Conservation (phyloP, 2,888 invertebrate species). For the Habrosyne pyritoides region DNA sequence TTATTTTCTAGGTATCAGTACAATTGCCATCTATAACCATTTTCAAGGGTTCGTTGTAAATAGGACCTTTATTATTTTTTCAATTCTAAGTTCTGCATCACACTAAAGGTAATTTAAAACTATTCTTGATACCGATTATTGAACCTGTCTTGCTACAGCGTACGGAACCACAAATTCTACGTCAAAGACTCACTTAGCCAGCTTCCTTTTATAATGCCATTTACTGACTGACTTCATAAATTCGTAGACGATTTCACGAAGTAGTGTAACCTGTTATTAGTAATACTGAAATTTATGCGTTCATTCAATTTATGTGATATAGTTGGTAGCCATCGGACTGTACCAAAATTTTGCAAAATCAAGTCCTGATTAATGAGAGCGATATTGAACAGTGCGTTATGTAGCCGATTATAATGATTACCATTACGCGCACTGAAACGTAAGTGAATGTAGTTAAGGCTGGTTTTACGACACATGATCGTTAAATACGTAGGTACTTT, state of each 20-base stretch:
- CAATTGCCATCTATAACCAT: background rate
- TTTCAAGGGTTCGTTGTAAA: background rate
- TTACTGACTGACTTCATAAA: background rate
- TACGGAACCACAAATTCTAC: background rate
- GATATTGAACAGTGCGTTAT: conserved; percentile 18
- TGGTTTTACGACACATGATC: conserved; percentile 30
- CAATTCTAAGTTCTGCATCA: too few relatives aligned
- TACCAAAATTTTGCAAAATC: conserved; percentile 8
- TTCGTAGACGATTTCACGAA: background rate
- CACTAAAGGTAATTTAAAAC: too few relatives aligned
- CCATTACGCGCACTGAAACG: conserved; percentile 24
- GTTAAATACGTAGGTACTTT: conserved; percentile 19
- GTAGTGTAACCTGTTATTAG: background rate
- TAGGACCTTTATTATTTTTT: background rate
- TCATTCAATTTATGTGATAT: conserved; percentile 4
- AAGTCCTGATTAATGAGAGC: conserved; percentile 16
- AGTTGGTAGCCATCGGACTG: background rate
- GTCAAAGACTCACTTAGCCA: background rate
- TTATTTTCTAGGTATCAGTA: background rate
- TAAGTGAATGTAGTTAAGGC: conserved; percentile 35
- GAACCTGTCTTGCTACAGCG: too few relatives aligned
- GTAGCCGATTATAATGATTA: conserved; percentile 19
- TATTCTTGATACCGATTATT: too few relatives aligned
- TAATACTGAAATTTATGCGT: background rate
- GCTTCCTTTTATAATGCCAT: background rate